Evolutionary conservation across 2,888 invertebrate species (phyloP).

Genomic region (Salpingus planirostris): DNA sequence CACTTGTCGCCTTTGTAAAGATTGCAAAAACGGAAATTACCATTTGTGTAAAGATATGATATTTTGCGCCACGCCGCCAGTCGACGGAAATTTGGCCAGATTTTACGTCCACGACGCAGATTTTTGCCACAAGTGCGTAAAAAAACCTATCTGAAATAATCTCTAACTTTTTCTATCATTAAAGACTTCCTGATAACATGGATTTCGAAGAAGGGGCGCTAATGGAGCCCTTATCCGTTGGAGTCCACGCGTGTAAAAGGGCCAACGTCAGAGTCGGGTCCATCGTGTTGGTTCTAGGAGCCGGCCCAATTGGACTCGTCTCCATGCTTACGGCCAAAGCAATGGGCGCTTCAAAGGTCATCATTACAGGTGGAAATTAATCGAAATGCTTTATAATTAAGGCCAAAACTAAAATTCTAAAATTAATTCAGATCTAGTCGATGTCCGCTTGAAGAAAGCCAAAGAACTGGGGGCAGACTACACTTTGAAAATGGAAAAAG

Average conservation of each 20-base stretch:
- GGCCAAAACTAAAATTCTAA: too few species aligned
- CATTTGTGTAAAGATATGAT: conserved; percentile 80
- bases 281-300: conserved; percentile 67
- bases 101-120: conserved; percentile 87
- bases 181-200: conserved; percentile 82
- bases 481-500: conserved; percentile 51
- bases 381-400: too few species aligned
- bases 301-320: conserved; percentile 85
- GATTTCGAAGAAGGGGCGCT: conserved; percentile 89
- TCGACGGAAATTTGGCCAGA: conserved; percentile 78
- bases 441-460: conserved; percentile 56
- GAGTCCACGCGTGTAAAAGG: conserved; percentile 85
- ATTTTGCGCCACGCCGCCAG: conserved; percentile 94
- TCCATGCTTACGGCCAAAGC: conserved; percentile 71
- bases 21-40: conserved; percentile 83
- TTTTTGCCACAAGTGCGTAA: conserved; percentile 76
- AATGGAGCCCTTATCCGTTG: conserved; percentile 90
- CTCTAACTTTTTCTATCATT: too few species aligned
- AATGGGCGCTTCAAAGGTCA: conserved; percentile 60
- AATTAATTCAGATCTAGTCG: conserved; percentile 52
- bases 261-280: conserved; percentile 69
- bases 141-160: too few species aligned
- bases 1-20: conserved; percentile 73
- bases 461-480: conserved; percentile 68
- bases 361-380: conserved; percentile 6